phyloP scores from a whole-genome alignment of 2,888 invertebrate species.

The Cosmopolites sordidus region DNA sequence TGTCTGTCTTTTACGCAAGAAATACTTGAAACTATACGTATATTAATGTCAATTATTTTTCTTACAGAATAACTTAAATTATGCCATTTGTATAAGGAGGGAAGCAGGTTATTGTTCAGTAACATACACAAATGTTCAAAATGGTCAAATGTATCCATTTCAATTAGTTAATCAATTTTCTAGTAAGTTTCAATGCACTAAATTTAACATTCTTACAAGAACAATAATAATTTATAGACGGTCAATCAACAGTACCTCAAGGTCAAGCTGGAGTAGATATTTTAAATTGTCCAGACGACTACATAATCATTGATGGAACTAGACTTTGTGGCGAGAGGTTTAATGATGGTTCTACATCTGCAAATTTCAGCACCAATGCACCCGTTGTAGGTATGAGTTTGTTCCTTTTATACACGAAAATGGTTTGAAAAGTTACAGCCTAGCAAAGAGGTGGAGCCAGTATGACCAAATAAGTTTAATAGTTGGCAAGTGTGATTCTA shows the following conservation, averaged over 20 bases:
- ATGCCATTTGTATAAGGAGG: conserved; percentile 67
- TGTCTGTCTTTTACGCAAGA: too few relatives aligned
- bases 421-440: too few relatives aligned
- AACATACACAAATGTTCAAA: conserved; percentile 56
- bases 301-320: conserved; percentile 63
- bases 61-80: conserved; percentile 72
- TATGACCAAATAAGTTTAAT: too few relatives aligned
- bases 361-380: conserved; percentile 63
- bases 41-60: not conserved
- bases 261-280: conserved; percentile 72
- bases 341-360: conserved; percentile 62
- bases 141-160: conserved; percentile 56
- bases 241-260: conserved; percentile 58
- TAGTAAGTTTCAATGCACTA: conserved; percentile 47
- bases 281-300: conserved; percentile 72
- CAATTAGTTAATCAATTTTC: conserved; percentile 65
- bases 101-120: conserved; percentile 61
- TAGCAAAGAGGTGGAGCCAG: too few relatives aligned
- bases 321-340: conserved; percentile 70
- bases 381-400: conserved; percentile 63
- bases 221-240: conserved; percentile 49
- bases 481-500: too few relatives aligned
- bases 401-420: too few relatives aligned
- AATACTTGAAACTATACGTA: too few relatives aligned
- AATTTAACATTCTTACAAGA: too few relatives aligned